These are phyloP conservation scores for Callaeas wilsoni DNA, from an alignment of 2,113 vertebrate species.

Conservation along the genomic window DNA sequence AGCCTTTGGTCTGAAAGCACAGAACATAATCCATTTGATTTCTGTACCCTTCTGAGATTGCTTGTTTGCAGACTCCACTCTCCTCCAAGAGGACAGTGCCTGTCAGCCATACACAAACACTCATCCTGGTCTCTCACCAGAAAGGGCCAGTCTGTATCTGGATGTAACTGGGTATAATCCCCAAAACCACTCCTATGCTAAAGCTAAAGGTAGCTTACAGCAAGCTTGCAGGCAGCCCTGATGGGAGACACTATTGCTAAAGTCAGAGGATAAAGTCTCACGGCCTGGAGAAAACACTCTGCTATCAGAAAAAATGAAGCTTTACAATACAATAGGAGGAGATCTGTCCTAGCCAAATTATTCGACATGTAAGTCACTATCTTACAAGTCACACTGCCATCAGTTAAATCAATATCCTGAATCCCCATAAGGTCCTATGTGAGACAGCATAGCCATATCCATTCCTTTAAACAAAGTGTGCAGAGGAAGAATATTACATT, in stretches of 20 bases:
- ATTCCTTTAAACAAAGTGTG: neutral
- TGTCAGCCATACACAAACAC: neutral
- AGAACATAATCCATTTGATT: constrained; percentile 28
- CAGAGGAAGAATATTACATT: neutral
- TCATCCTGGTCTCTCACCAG: neutral
- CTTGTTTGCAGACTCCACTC: neutral
- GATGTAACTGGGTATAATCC: neutral
- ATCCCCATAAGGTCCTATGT: neutral
- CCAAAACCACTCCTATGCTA: neutral
- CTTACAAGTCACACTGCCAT: neutral
- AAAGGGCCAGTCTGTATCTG: neutral
- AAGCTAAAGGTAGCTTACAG: neutral
- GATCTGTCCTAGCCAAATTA: neutral
- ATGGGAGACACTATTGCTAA: neutral
- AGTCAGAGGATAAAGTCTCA: neutral
- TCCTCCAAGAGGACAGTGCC: neutral
- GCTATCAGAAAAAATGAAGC: neutral
- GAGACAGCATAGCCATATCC: neutral
- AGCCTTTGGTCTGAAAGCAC: constrained; percentile 70
- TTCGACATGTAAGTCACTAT: neutral
- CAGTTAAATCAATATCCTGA: neutral
- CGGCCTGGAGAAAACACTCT: neutral
- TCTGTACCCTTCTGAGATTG: neutral
- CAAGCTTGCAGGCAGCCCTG: neutral
- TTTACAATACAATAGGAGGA: neutral